phyloP scores from a whole-genome alignment of 2,797 vertebrate species.

The Setipinna tenuifilis region DNA sequence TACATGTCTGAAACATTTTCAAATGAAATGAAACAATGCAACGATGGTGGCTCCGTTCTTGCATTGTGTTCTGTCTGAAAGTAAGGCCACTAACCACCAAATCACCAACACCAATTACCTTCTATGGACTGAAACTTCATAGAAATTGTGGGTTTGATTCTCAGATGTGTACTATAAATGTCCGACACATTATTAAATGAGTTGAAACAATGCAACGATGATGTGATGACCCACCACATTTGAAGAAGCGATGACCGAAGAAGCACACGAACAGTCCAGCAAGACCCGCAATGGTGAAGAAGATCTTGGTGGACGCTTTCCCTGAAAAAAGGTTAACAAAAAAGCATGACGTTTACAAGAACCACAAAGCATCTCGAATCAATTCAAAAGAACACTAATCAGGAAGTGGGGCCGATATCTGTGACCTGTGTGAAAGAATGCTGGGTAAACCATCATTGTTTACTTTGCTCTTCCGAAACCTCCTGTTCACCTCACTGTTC shows the following conservation, averaged over 20 bases:
- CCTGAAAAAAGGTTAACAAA: slow-evolving; percentile 69
- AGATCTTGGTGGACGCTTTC: slow-evolving; percentile 85
- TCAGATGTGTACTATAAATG: too few relatives aligned
- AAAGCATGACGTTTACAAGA: neutral
- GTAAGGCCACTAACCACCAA: too few relatives aligned
- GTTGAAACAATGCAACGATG: neutral
- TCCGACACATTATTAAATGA: too few relatives aligned
- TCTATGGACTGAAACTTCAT: too few relatives aligned
- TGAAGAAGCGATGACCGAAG: slow-evolving; percentile 93
- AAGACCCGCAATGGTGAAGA: slow-evolving; percentile 85
- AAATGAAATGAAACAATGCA: neutral
- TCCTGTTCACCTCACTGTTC: neutral
- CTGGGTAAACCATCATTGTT: neutral
- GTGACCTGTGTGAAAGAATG: neutral
- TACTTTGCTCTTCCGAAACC: neutral
- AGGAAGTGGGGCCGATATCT: neutral
- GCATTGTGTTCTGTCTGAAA: too few relatives aligned
- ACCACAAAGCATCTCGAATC: neutral
- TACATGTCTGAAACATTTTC: neutral
- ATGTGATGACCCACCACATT: slow-evolving; percentile 81
- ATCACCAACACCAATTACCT: too few relatives aligned
- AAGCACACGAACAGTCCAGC: slow-evolving; percentile 91
- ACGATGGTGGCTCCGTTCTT: neutral
- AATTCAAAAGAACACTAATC: neutral
- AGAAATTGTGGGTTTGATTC: too few relatives aligned